Percentiles rank a stretch among this genome's conserved stretches.
These are phyloP conservation scores for Agrilus mali DNA, from an alignment of 2,888 invertebrate species.

Conservation along the genomic window DNA sequence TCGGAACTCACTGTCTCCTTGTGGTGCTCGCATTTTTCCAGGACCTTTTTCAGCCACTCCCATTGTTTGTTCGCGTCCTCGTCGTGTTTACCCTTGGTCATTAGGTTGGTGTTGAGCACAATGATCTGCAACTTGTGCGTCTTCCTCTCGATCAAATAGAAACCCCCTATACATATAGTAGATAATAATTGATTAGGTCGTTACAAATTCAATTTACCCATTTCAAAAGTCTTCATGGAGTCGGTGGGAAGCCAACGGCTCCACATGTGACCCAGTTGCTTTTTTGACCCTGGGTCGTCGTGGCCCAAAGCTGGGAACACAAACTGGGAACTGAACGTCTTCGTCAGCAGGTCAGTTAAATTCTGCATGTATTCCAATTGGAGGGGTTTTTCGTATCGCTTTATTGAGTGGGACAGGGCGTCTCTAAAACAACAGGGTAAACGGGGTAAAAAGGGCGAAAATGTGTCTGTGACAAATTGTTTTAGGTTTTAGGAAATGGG, in stretches of 20 bases:
- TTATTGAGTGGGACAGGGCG: constrained; percentile 63
- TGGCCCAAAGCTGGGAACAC: constrained; percentile 85
- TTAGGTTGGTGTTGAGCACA: constrained; percentile 81
- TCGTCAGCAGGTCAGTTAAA: constrained; percentile 67
- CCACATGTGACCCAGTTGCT: constrained; percentile 64
- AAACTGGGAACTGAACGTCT: constrained; percentile 79
- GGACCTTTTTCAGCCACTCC: constrained; percentile 66
- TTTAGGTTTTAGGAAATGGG: too few species aligned
- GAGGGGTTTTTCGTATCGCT: constrained; percentile 51
- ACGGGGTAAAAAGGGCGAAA: too few species aligned
- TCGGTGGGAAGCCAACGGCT: constrained; percentile 65
- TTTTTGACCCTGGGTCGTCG: constrained; percentile 55
- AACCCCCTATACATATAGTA: constrained; percentile 56
- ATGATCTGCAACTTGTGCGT: constrained; percentile 71
- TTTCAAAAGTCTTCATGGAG: constrained; percentile 68
- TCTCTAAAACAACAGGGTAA: constrained; percentile 46
- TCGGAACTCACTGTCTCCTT: constrained; percentile 62
- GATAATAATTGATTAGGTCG: too few species aligned
- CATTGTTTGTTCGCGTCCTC: constrained; percentile 67
- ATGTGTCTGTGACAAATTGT: too few species aligned
- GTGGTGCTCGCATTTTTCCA: constrained; percentile 59
- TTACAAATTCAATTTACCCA: constrained; percentile 42
- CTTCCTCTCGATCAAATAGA: constrained; percentile 79
- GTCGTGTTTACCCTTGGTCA: constrained; percentile 37
- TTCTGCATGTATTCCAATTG: constrained; percentile 68